Evolutionary conservation across 2,113 vertebrate species (phyloP), one percentile per base, ranked within the genome.

Genomic region (Scolopax mira): DNA sequence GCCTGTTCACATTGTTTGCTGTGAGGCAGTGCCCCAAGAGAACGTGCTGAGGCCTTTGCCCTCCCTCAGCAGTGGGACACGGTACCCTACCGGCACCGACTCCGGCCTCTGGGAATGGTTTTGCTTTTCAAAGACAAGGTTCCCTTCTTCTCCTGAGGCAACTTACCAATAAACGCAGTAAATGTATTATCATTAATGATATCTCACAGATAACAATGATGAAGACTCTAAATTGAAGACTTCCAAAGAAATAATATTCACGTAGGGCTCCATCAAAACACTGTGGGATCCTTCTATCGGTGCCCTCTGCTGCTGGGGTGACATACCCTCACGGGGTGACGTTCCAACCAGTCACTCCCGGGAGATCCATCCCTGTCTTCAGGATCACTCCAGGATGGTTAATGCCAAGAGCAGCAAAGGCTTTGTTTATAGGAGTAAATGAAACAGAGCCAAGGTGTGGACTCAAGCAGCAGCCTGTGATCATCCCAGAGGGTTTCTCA

Each of bases 381-480:
- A 46, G 69, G 44, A 88, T 86, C 83, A 22, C 52, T 87, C 42
- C 66, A 55, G 90, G 58, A 61, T 65, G 82, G 73, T 27, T 44
- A 71, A 58, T 13, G 27, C 16, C 44, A 55, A 46, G n/a, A 79
- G 78, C 65, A 82, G 90, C 79, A 72, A 42, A 52, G 62, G 54
- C 79, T 93, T 82, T 94, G 62, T 94, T 96, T 89, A 85, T 64
- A 49, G 12, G 31, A 82, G 62, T 57, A 90, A 89, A 75, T 39
- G 88, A 93, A 97, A 85, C 42, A 11, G 49, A 95, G 74, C 79
- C 81, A 61, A 96, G 85, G 94, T 30, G 92, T 72, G 85, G 88
- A 95, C 85, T 72, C 13, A 52, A 94, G 87, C 52, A 31, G 18
- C 14, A 8, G 81, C 57, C 93, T 87, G 74, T 49, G 92, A 95